Evolutionary conservation across 2,888 invertebrate genomes (phyloP).

Genomic region (Cyrtodaria siliqua): DNA sequence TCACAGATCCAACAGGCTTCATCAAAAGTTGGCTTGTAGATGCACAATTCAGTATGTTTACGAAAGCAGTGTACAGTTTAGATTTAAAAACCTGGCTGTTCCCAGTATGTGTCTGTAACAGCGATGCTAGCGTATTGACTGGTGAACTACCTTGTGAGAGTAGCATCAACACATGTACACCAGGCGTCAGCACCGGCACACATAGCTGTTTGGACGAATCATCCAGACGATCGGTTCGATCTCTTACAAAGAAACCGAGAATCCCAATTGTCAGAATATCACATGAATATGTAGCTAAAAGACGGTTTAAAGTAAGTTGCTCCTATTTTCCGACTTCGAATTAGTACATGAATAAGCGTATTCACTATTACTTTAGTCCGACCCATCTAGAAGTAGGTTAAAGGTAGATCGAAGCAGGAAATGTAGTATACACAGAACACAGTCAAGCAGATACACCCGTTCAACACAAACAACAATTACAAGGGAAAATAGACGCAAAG

Average conservation of each 20-base stretch:
- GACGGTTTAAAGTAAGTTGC: not conserved
- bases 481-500: no score
- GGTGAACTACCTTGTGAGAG: not conserved
- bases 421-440: no score
- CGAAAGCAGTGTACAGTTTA: not conserved
- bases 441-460: no score
- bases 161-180: not conserved
- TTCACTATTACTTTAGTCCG: no score
- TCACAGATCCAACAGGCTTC: not conserved
- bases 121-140: not conserved
- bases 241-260: not conserved
- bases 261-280: slow-evolving; percentile 3
- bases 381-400: no score
- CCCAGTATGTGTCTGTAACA: not conserved
- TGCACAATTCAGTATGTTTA: not conserved
- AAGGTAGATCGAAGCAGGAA: no score
- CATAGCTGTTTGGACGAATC: not conserved
- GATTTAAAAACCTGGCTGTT: not conserved
- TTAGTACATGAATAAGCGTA: no score
- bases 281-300: not conserved
- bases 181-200: not conserved
- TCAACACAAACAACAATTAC: no score
- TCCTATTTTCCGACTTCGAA: not conserved
- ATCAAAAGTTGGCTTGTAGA: not conserved
- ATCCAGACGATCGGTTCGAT: not conserved